Conservation (phyloP, 2,113 vertebrate genomes). For the Pangasianodon gigas region DNA sequence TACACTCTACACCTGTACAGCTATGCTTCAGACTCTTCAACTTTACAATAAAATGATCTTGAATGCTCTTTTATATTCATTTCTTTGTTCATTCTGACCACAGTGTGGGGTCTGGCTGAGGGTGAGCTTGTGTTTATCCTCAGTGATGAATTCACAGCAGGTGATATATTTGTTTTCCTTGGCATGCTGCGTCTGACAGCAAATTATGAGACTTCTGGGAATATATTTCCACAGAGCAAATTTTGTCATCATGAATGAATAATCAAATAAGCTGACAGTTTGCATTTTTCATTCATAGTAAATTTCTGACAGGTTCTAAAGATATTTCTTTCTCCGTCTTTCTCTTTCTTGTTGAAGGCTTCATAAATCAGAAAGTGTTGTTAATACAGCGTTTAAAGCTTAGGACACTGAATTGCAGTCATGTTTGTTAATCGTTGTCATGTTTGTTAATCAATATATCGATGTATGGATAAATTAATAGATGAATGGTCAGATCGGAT, state of each 20-base stretch:
- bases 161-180: background rate
- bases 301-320: background rate
- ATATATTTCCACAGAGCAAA: background rate
- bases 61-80: background rate
- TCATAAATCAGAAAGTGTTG: background rate
- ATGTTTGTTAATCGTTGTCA: background rate
- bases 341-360: too few relatives aligned
- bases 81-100: background rate
- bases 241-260: background rate
- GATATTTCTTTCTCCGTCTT: background rate
- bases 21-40: background rate
- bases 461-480: background rate
- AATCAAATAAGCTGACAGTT: background rate
- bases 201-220: background rate
- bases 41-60: background rate
- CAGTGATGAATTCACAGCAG: constrained; percentile 9
- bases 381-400: background rate
- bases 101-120: background rate
- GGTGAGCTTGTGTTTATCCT: background rate
- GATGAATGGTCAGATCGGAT: background rate
- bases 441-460: background rate
- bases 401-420: background rate
- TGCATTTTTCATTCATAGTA: background rate
- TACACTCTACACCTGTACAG: background rate
- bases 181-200: background rate